Percentiles rank a stretch among this genome's conserved stretches.
Evolutionary conservation across 64 coral and sea anemone species (phyloP).

Genomic region (Dendrophyllia cribrosa): DNA sequence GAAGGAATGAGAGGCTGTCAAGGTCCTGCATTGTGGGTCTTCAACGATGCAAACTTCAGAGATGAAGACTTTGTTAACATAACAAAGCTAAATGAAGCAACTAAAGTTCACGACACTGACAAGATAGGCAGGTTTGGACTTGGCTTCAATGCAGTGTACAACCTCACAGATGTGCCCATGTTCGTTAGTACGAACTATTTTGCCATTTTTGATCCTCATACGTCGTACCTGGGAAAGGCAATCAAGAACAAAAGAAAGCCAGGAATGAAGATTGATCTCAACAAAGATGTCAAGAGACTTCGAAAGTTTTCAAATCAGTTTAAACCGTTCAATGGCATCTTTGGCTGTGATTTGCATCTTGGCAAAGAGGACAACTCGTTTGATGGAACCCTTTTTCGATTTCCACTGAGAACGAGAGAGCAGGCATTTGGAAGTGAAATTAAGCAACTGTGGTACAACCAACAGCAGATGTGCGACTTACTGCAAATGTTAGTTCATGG

Average conservation of each 20-base stretch:
- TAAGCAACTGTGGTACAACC: constrained; percentile 63
- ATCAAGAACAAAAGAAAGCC: constrained; percentile 70
- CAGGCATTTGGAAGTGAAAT: constrained; percentile 76
- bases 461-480: constrained; percentile 49
- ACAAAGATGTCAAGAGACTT: constrained; percentile 57
- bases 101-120: constrained; percentile 71
- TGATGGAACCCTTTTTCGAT: constrained; percentile 90
- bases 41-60: constrained; percentile 29
- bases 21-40: constrained; percentile 32
- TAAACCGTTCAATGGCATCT: constrained; percentile 81
- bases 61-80: constrained; percentile 95
- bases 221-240: constrained; percentile 67
- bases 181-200: constrained; percentile 77
- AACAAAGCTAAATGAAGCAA: constrained; percentile 79
- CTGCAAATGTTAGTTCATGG: constrained; percentile 60
- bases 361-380: constrained; percentile 49
- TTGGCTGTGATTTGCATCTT: constrained; percentile 71
- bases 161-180: constrained; percentile 90
- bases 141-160: constrained; percentile 96
- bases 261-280: constrained; percentile 75
- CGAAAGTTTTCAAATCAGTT: constrained; percentile 73
- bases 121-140: constrained; percentile 97
- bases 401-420: constrained; percentile 80
- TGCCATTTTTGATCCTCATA: constrained; percentile 87
- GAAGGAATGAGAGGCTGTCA: constrained; percentile 19